Base-by-base conservation (phyloP, 2,113 vertebrate species). In the Miniopterus natalensis region DNA sequence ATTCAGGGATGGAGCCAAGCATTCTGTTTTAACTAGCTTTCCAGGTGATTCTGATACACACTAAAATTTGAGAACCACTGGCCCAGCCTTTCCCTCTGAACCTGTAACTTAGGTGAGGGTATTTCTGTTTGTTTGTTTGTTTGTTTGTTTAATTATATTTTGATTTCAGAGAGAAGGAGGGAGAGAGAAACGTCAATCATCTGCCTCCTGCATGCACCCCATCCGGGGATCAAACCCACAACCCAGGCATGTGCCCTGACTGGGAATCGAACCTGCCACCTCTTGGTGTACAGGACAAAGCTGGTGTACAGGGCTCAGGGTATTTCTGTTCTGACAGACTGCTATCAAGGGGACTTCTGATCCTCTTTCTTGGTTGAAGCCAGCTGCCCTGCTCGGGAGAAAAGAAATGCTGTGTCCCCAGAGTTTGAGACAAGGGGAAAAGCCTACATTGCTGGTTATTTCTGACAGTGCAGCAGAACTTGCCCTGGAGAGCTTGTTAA, bases 401-500 rank as follows among this genome's bases (percentile, higher is more conserved):
- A 81, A 92, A 45, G 73, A 95, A 88, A 63, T 12, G 29, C 29
- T 71, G 17, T 86, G 59, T 96, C 81, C 59, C 68, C 78, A 51
- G 92, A 85, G 88, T 92, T 63, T 74, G 71, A n/a, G 78, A 53
- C 78, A 88, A 92, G 40, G 57, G 83, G 85, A 3, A 91, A 80
- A 90, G 36, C 59, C 78, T 88, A 40, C 25, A 2, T 10, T 49
- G 45, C 70, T 94, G 53, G 78, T 96, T 92, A 75, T 92, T 88
- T 95, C 87, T 95, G 83, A 96, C 17, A 42, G 47, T 47, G 51
- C 75, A 20, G 36, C n/a, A 93, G 83, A 88, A 68, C 25, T 40
- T 42, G 40, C n/a, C 70, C 84, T 70, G 84, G 94, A 92, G 84
- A 94, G 88, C 94, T 95, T 49, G n/a, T 94, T 90, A 86, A 84